Percentiles rank a stretch among this genome's conserved stretches.
Evolutionary conservation across 2,113 vertebrate species (phyloP).

Genomic region (Stegastes partitus): DNA sequence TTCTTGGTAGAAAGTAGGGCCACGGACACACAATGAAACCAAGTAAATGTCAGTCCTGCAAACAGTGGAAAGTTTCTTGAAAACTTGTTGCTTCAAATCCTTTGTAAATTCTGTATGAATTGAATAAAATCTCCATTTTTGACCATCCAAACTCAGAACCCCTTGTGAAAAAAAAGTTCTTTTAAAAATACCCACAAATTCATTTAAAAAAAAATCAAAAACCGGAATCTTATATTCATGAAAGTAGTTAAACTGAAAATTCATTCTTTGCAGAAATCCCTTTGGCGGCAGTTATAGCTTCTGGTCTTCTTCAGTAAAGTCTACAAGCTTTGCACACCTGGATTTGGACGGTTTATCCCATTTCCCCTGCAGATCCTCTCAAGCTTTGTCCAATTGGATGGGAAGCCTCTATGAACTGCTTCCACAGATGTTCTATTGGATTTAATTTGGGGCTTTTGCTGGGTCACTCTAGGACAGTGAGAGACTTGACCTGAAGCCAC

Average conservation of each 20-base stretch:
- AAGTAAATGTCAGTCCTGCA: neutral
- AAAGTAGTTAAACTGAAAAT: neutral
- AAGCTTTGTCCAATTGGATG: constrained; percentile 1
- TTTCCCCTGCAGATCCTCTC: neutral
- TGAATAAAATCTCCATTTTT: too few species aligned
- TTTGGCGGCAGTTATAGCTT: neutral
- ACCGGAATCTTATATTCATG: neutral
- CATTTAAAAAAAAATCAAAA: too few species aligned
- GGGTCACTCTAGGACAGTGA: too few species aligned
- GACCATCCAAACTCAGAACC: too few species aligned
- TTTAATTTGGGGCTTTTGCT: neutral
- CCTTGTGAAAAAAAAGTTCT: too few species aligned
- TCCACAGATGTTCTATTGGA: neutral
- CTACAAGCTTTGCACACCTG: neutral
- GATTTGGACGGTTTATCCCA: neutral
- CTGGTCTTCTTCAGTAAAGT: neutral
- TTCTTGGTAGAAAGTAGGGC: neutral
- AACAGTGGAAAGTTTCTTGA: too few species aligned
- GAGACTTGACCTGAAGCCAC: too few species aligned
- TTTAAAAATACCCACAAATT: too few species aligned
- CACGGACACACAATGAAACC: neutral
- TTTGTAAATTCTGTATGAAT: too few species aligned
- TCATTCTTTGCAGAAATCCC: neutral
- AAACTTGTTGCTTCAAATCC: too few species aligned
- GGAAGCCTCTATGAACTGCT: neutral